Evolutionary conservation across 64 coral and sea anemone species (phyloP).

Genomic region (Hydrozoanthus tunicans): DNA sequence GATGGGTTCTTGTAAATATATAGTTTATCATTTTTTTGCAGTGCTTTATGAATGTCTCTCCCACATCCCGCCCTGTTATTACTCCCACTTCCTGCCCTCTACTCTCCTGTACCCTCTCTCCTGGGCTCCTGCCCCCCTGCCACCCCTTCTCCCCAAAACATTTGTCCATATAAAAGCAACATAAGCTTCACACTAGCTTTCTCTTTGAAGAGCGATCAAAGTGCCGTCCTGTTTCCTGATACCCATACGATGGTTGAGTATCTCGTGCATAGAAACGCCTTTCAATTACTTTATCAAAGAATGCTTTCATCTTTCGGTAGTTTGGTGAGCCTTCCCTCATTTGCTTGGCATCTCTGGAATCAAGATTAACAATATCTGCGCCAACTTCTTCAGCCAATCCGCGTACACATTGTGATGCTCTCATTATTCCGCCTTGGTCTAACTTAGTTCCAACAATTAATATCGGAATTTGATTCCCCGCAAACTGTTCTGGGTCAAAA

Average conservation of each 20-base stretch:
- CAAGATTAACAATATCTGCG: constrained; percentile 85
- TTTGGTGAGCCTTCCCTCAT: constrained; percentile 74
- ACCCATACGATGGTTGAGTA: constrained; percentile 35
- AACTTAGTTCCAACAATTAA: constrained; percentile 95
- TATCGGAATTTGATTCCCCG: constrained; percentile 93
- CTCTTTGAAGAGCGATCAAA: constrained; percentile 73
- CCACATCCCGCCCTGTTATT: too few relatives aligned
- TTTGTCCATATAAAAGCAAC: too few relatives aligned
- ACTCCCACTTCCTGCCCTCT: too few relatives aligned
- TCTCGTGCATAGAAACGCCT: constrained; percentile 90
- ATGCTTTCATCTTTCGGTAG: constrained; percentile 68
- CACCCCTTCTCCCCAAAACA: too few relatives aligned
- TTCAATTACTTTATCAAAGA: constrained; percentile 98
- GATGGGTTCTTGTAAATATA: too few relatives aligned
- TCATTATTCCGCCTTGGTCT: constrained; percentile 88
- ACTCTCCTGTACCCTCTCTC: too few relatives aligned
- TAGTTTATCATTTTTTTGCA: too few relatives aligned
- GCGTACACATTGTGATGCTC: constrained; percentile 68
- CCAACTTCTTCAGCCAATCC: constrained; percentile 97
- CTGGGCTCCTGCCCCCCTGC: too few relatives aligned
- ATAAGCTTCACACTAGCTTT: constrained; percentile 60
- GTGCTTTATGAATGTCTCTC: too few relatives aligned
- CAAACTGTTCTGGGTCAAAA: constrained; percentile 96
- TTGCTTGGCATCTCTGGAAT: constrained; percentile 78
- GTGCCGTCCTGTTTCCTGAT: constrained; percentile 44